Evolutionary conservation across 2,797 vertebrate species (phyloP).

Genomic region (Sebastolobus altivelis): DNA sequence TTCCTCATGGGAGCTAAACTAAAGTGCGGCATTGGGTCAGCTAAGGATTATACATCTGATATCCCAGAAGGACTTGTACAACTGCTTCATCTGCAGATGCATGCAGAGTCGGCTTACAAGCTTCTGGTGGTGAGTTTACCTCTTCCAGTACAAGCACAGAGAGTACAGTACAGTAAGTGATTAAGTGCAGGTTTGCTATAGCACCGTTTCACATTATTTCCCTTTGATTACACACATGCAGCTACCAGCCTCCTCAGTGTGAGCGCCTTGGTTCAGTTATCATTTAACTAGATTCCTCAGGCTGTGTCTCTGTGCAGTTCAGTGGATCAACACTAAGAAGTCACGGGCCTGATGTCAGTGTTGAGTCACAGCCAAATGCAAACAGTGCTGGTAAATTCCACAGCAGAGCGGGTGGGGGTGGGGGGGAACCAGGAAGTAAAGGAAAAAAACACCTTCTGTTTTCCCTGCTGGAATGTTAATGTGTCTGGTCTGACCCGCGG

Average conservation of each 20-base stretch:
- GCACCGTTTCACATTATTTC: slow-evolving; percentile 12
- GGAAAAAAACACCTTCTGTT: slow-evolving; percentile 66
- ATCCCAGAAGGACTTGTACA: slow-evolving; percentile 13
- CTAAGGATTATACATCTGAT: not conserved
- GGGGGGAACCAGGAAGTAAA: slow-evolving; percentile 59
- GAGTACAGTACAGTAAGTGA: slow-evolving; percentile 35
- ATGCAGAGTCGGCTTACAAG: not conserved
- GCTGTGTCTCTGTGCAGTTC: slow-evolving; percentile 18
- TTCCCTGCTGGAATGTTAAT: slow-evolving; percentile 76
- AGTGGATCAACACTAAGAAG: slow-evolving; percentile 21
- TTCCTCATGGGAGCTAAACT: not conserved
- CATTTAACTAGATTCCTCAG: slow-evolving; percentile 6
- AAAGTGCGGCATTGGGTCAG: slow-evolving; percentile 32
- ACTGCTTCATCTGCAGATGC: slow-evolving; percentile 28
- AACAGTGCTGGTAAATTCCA: slow-evolving; percentile 71
- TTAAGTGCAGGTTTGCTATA: slow-evolving; percentile 29
- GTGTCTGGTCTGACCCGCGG: slow-evolving; percentile 53
- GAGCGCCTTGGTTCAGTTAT: slow-evolving; percentile 2
- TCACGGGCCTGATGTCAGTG: slow-evolving; percentile 39
- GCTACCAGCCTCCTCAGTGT: not conserved
- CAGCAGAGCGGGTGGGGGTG: not conserved
- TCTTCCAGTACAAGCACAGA: slow-evolving; percentile 36
- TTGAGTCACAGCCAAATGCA: slow-evolving; percentile 57
- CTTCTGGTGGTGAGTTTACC: slow-evolving; percentile 30
- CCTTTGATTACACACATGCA: slow-evolving; percentile 11